Evolutionary conservation across 2,888 invertebrate genomes (phyloP), one percentile per base, ranked within the genome.

Genomic region (Lithophane leautieri): DNA sequence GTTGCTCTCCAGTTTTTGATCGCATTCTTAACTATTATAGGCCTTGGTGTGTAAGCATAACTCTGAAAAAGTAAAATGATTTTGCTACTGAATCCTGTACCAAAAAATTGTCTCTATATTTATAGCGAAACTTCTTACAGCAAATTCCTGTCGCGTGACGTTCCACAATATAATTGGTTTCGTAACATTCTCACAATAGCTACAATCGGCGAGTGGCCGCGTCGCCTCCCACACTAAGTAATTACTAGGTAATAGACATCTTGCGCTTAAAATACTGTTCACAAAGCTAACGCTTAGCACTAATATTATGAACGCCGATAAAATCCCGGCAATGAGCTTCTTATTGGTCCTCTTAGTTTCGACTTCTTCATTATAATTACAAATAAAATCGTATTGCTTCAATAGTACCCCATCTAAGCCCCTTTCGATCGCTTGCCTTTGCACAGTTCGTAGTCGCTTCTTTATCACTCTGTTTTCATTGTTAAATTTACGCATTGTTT

Each of bases 151-250:
- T 85, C 97, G 97, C 8, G 98, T 97, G 86, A 97, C 91, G 94
- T 98, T 98, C 84, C 95, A 92, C 81, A 98, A 93, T 87, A 98
- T 96, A 83, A 98, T 94, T 62, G 98, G 98, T 86, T 97, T 97
- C 71, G 97, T 97, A 78, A 98, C 95, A 86, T 97, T 97, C 86
- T 95, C 94, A 94, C 99, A 99, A 94, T 98, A 98, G 88, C 97
- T 96, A 92, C 99, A 99, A 94, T 98, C 97, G 40, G 98, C 98
- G 72, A 98, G 96, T 44, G 99, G 99, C 85, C 99, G 97, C 40
- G 98, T 98, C 71, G 98, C 98, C 95, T 99, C 99, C 98, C 98
- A 98, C 84, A 98, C 95, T 79, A 99, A 96, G 93, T 98, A 98
- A 96, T 98, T 98, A 93, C 98, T 98, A 84, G 98, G 98, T 91